A percentile compares a stretch with the other conserved stretches of the same genome.
These are phyloP conservation scores for Marisa cornuarietis DNA, from an alignment of 1,140 invertebrate species.

Conservation along the genomic window DNA sequence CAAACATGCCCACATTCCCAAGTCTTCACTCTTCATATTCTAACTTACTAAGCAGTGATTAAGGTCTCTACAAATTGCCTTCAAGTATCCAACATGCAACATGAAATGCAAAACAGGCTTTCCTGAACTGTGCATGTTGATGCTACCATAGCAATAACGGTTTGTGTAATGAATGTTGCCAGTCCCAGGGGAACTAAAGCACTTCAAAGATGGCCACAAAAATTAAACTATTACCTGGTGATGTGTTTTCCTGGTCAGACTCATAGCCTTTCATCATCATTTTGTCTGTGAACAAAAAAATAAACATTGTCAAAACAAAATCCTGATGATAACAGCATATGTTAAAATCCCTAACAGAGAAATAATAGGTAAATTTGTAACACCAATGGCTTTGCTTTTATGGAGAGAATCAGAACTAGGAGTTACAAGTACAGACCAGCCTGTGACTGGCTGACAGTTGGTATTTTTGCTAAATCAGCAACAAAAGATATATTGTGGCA, in stretches of 20 bases:
- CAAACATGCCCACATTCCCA: too few relatives aligned
- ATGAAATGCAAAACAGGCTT: background rate
- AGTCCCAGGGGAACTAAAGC: background rate
- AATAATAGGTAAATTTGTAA: background rate
- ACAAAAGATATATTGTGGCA: too few relatives aligned
- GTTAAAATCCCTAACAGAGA: background rate
- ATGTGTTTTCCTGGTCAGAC: slow-evolving; percentile 11
- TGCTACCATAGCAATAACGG: background rate
- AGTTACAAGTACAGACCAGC: too few relatives aligned
- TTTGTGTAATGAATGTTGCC: background rate
- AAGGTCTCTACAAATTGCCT: background rate
- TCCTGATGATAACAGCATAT: too few relatives aligned
- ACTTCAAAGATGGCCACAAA: background rate
- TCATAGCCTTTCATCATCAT: slow-evolving; percentile 15
- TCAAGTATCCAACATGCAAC: background rate
- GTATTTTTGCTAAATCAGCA: too few relatives aligned
- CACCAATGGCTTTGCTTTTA: too few relatives aligned
- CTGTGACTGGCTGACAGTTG: too few relatives aligned
- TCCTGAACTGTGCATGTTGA: background rate
- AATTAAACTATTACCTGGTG: background rate
- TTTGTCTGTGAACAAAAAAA: slow-evolving; percentile 10
- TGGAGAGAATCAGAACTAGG: too few relatives aligned
- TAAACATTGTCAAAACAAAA: background rate
- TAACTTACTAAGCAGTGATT: background rate
- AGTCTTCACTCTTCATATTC: too few relatives aligned